Conservation (phyloP, 2,888 invertebrate species). For the Craniophora ligustri region DNA sequence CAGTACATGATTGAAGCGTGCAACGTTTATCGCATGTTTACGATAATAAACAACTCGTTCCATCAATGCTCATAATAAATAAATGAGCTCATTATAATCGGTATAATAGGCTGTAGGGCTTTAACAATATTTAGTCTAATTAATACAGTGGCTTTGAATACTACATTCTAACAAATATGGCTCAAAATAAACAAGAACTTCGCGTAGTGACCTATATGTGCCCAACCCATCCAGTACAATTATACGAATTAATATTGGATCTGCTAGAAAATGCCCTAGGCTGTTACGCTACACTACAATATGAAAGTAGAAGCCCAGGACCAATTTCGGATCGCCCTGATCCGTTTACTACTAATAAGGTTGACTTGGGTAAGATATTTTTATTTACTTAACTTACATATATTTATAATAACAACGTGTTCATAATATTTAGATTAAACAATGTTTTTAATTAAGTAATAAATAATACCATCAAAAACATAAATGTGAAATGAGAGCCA, state of each 20-base stretch:
- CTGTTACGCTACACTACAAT: constrained; percentile 85
- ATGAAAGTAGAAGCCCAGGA: constrained; percentile 89
- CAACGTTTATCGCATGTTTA: constrained; percentile 61
- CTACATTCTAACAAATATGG: constrained; percentile 64
- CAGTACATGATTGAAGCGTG: constrained; percentile 65
- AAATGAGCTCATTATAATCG: constrained; percentile 37
- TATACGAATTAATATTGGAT: constrained; percentile 88
- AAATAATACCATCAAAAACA: too few relatives aligned
- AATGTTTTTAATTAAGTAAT: too few relatives aligned
- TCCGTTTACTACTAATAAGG: constrained; percentile 85
- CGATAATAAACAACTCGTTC: constrained; percentile 43
- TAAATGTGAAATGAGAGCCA: too few relatives aligned
- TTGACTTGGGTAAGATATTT: constrained; percentile 87
- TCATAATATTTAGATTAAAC: too few relatives aligned
- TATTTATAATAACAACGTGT: not conserved
- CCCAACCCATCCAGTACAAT: constrained; percentile 89
- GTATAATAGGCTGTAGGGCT: constrained; percentile 22
- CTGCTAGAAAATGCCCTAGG: constrained; percentile 86
- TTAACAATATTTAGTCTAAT: constrained; percentile 30
- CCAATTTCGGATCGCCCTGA: constrained; percentile 83
- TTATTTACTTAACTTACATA: not conserved
- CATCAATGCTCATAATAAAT: constrained; percentile 27
- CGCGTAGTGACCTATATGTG: constrained; percentile 90
- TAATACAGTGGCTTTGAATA: constrained; percentile 19
- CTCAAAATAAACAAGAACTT: constrained; percentile 74